Evolutionary conservation across 1,140 invertebrate species (phyloP).

Genomic region (Lerema accius): DNA sequence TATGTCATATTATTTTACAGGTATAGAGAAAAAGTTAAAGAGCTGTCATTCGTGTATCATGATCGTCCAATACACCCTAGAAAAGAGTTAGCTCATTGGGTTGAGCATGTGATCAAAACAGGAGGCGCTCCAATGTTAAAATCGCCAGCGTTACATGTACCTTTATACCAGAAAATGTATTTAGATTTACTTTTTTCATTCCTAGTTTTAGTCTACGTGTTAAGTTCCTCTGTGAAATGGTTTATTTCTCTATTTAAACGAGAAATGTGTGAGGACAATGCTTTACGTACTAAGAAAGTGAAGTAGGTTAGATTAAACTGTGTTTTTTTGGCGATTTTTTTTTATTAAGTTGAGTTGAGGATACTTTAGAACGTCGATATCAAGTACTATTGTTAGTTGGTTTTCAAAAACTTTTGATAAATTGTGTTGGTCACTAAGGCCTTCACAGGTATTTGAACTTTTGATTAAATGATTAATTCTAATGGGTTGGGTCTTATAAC

Average conservation of each 20-base stretch:
- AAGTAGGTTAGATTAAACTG: neutral
- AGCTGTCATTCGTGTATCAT: slow-evolving; percentile 55
- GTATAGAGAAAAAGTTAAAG: slow-evolving; percentile 43
- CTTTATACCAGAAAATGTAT: slow-evolving; percentile 57
- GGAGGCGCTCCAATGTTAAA: slow-evolving; percentile 52
- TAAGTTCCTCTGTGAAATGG: neutral
- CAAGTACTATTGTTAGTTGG: too few species aligned
- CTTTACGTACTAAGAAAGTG: neutral
- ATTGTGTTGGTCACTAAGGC: too few species aligned
- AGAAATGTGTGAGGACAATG: neutral
- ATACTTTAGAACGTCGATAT: too few species aligned
- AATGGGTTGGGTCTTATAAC: too few species aligned
- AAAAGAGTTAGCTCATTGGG: slow-evolving; percentile 55
- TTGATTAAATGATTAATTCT: too few species aligned
- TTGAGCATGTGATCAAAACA: slow-evolving; percentile 56
- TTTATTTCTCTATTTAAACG: neutral
- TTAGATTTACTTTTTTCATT: slow-evolving; percentile 46
- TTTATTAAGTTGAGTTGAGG: too few species aligned
- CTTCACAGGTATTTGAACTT: too few species aligned
- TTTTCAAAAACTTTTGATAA: too few species aligned
- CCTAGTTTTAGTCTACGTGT: neutral
- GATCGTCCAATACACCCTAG: slow-evolving; percentile 49
- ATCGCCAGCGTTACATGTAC: slow-evolving; percentile 48
- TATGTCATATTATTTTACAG: too few species aligned
- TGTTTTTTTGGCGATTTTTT: too few species aligned